Base-by-base conservation (phyloP, 1,140 invertebrate species). In the Mercenaria mercenaria region DNA sequence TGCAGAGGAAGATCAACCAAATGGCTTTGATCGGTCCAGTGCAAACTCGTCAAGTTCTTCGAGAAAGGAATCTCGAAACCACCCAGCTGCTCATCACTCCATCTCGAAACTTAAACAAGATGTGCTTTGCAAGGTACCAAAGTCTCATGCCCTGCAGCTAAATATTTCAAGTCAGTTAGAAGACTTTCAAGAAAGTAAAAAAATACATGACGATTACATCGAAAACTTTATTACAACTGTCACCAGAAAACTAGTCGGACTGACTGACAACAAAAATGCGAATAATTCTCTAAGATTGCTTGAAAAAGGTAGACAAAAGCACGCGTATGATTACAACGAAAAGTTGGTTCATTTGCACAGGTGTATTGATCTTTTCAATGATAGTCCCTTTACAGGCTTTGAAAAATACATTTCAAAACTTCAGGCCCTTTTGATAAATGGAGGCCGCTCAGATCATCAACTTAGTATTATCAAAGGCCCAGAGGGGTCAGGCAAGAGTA, bases 381-480 rank as follows among this genome's bases (percentile, higher is more conserved):
- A 69, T 4, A 76, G 47, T 61, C 43, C 56, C 29, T 26, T 47
- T n/a, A 76, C 76, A n/a, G 90, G 88, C 0, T 85, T 90, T 32
- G 91, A 92, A 39, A 56, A 47, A 3, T 34, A 88, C 26, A 13
- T 93, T 2, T 56, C 88, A 3, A 87, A 88, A 23, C 50, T 92
- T 41, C 91, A 92, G 18, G 74, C 89, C 20, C 67, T 91, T 32
- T 37, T 93, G 29, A 82, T 89, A 10, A 80, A 67, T 18, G 90
- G 91, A 15, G 50, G 77, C n/a, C 87, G 83, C 20, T 32, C 52
- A 11, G 91, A 93, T 18, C 93, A 94, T 59, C 81, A 91, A 15
- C 74, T 92, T 13, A 88, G 92, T 15, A 83, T 94, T 23, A 86
- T 93, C 15, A 91, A 89, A 77, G 93, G 92, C 15, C 77, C 77